Base-by-base conservation (phyloP, 2,113 vertebrate species). In the Mungos mungo region DNA sequence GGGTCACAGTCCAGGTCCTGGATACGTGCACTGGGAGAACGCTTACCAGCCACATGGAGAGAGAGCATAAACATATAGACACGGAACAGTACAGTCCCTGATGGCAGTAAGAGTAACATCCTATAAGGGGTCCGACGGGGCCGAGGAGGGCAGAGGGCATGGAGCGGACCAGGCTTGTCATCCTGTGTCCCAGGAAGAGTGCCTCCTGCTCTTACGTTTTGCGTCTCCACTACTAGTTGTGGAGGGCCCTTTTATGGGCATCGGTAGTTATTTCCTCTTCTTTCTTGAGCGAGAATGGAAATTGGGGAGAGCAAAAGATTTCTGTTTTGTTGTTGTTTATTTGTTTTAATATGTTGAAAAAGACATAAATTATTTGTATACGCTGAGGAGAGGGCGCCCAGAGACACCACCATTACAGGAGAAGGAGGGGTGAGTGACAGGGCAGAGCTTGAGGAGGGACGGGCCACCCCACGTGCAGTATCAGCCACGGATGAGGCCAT, bases 61-160 rank as follows among this genome's bases (percentile, higher is more conserved):
- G 31, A 76, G 38, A 68, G 33, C 4, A 4, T 31, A 29, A 31
- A 69, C 65, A 63, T 10, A 6, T 27, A 41, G 52, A 50, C 23
- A 4, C 9, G 4, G 45, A 66, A 45, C n/a, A 3, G 0, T n/a
- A 3, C 0, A 9, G 50, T 41, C 79, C 50, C 3, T 5, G 21
- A 38, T 1, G 16, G 38, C 21, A 50, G 27, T 16, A 15, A 41
- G 38, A 33, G 35, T 9, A 23, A 31, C 54, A 3, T 47, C 25
- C 72, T 77, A 2, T 14, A 52, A 69, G 33, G 0, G 54, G 35
- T 11, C 19, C 25, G 1, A 63, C 5, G 15, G 13, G 38, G 18
- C 29, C 10, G 3, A 41, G 38, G 29, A 25, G 47, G 19, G 15
- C 25, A 66, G 84, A 41, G 31, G 2, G 14, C 10, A 18, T 5